A percentile compares a stretch with the other conserved stretches of the same genome.
Evolutionary conservation across 2,113 vertebrate genomes (phyloP).

Genomic region (Peromyscus maniculatus): DNA sequence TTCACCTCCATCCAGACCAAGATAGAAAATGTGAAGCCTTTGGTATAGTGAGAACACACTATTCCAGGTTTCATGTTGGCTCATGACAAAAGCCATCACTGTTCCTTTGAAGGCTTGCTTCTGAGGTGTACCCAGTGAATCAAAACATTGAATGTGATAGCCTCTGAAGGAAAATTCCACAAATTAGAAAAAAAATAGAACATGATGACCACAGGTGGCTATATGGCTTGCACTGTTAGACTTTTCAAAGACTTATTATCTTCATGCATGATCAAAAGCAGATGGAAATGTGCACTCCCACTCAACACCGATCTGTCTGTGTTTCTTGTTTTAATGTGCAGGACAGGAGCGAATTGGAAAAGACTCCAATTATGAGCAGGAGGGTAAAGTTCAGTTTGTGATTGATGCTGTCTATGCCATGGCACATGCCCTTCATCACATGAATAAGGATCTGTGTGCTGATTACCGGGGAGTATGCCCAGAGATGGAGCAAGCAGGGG

Average conservation of each 20-base stretch:
- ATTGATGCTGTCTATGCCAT: constrained; percentile 97
- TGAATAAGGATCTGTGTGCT: constrained; percentile 95
- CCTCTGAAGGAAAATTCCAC: background rate
- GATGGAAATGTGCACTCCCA: background rate
- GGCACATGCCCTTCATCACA: constrained; percentile 97
- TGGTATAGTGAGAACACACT: background rate
- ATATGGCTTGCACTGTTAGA: background rate
- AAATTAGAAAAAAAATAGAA: background rate
- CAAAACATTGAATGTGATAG: background rate
- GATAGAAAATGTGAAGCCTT: background rate
- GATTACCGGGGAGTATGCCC: constrained; percentile 92
- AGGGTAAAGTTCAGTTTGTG: constrained; percentile 98
- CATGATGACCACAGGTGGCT: accelerated
- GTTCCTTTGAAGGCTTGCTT: background rate
- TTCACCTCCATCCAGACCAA: background rate
- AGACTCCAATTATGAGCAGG: constrained; percentile 97
- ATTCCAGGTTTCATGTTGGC: background rate
- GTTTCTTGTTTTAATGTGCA: constrained; percentile 81
- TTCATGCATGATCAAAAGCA: background rate
- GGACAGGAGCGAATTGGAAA: constrained; percentile 96
- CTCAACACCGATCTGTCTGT: constrained; percentile 40
- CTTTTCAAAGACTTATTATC: background rate
- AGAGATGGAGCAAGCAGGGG: constrained; percentile 94
- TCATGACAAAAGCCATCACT: background rate
- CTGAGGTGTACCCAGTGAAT: background rate